Percentiles rank a stretch among this genome's conserved stretches.
These are phyloP conservation scores for Ctenopoma kingsleyae DNA, from an alignment of 2,797 vertebrate species.

Conservation along the genomic window DNA sequence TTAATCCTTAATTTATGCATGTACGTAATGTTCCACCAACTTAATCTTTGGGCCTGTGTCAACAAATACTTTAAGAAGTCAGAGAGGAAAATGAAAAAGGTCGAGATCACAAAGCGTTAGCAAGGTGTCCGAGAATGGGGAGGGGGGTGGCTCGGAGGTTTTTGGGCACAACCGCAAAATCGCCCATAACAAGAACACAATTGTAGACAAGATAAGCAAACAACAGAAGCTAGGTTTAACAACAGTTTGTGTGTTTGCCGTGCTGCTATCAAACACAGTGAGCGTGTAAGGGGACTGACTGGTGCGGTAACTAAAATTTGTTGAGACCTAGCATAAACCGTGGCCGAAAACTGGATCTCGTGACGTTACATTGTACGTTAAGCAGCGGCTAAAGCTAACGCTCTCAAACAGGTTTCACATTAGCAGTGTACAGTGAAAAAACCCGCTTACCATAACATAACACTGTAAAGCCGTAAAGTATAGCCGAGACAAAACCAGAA, in stretches of 20 bases:
- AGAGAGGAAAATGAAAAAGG: background rate
- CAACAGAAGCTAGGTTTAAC: background rate
- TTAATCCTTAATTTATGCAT: no score
- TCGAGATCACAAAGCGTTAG: conserved; percentile 4
- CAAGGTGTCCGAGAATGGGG: conserved; percentile 45
- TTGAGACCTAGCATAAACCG: conserved; percentile 19
- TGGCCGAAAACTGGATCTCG: conserved; percentile 71
- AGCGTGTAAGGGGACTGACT: background rate
- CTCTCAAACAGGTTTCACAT: conserved; percentile 12
- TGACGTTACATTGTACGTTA: conserved; percentile 35
- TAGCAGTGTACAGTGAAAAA: background rate
- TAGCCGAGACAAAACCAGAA: background rate
- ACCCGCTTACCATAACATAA: background rate
- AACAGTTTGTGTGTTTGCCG: accelerated
- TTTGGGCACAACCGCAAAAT: conserved; percentile 31
- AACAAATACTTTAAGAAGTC: background rate
- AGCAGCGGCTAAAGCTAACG: conserved; percentile 72
- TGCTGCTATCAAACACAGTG: background rate
- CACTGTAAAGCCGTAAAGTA: background rate
- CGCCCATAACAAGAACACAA: background rate
- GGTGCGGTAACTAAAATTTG: background rate
- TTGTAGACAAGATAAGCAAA: background rate
- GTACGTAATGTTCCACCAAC: background rate
- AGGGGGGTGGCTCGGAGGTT: conserved; percentile 43
- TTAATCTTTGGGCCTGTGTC: background rate